Base-by-base conservation (phyloP, 2,113 vertebrate genomes). In the Dicrurus megarhynchus region DNA sequence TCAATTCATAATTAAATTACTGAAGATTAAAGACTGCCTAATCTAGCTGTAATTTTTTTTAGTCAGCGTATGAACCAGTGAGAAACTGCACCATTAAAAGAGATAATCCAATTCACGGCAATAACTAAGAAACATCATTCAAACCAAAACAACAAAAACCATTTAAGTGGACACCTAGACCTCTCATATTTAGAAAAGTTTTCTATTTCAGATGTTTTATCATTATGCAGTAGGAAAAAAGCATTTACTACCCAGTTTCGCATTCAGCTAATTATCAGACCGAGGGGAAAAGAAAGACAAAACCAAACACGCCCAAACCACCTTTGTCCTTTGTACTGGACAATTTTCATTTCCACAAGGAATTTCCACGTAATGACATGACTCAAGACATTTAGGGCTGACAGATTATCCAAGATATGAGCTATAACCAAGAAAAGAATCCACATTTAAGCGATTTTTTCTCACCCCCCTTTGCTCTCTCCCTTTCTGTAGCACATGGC, bases 1-100 rank as follows among this genome's bases (percentile, higher is more conserved):
- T 73, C n/a, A 52, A 73, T 71, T 84, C 6, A 89, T 82, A 84
- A 73, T 92, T 94, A 86, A 92, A 89, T 96, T 93, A 84, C 41
- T 33, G 28, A 76, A 87, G n/a, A 91, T 87, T 76, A 96, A 94
- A 89, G 81, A 32, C 41, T 49, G 32, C 24, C 35, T 91, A 47
- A 84, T 53, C 37, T 68, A 79, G 21, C 41, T 57, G 7, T 39
- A 59, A 7, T 52, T 47, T 86, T 85, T 67, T 70, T 68, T 30
- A 56, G n/a, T 44, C 44, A 20, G 10, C 47, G 27, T 74, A 33
- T 67, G 70, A 90, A 23, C 1, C 42, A 41, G 22, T 18, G 41
- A 65, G 22, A 60, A 9, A 61, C 7, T 42, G 33, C 55, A 81
- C 7, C 28, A 60, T 37, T 47, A 64, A 52, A 67, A 20, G 52